Evolutionary conservation across 2,888 invertebrate species (phyloP), one percentile per base, ranked within the genome.

Genomic region (Cordilura impudica): DNA sequence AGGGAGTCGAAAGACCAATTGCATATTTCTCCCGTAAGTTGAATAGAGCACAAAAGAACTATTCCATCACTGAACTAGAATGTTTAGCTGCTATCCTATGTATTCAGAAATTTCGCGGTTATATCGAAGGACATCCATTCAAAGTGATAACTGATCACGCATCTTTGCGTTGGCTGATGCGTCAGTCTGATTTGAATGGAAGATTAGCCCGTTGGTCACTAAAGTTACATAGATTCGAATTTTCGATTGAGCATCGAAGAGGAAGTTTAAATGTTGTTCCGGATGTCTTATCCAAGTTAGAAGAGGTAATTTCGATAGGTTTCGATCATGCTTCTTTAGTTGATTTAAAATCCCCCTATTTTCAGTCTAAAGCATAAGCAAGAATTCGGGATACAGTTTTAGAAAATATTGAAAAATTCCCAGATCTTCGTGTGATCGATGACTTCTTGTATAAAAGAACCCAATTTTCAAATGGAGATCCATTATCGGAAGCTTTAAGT

Each of bases 71-170:
- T 1, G 60, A 43, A 5, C 14, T 66, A 21, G 65, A 31, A 8
- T 31, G 31, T 26, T 10, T 31, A 31, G 31, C 6, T 10, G 31
- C 31, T 7, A 31, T 31, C 10, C 10, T 31, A 31, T 31, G 56
- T 8, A 43, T 81, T 3, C 56, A 72, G 23, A 70, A 60, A 35
- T 77, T 77, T 47, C 18, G 77, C 0, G 65, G 49, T 1, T 76
- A 70, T 51, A 23, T 76, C 7, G 70, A 76, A 21, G 56, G 69
- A 2, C 49, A 51, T 21, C 26, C 31, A 3, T 65, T 65, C 19
- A 35, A 35, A 0, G 61, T 56, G 8, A 26, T 56, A n/a, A 56
- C 56, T 4, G 53, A 70, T 19, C 53, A 65, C 21, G 39, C 53
- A 1, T 39, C 39, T 4, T 16, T 65, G 8, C 47, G 49, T 4